phyloP scores from a whole-genome alignment of 1,140 invertebrate species.

The Hylyphantes graminicola region DNA sequence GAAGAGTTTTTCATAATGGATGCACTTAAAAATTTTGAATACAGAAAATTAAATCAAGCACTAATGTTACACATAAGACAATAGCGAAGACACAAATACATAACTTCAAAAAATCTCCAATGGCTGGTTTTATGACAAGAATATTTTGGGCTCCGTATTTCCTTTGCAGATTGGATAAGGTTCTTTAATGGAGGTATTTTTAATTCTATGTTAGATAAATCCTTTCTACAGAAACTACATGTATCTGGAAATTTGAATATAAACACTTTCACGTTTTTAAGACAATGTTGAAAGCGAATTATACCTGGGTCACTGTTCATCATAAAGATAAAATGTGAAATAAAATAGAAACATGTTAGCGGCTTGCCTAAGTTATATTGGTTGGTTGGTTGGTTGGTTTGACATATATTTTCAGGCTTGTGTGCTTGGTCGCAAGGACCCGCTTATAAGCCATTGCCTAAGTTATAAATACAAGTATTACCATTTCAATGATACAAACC shows the following conservation, averaged over 20 bases:
- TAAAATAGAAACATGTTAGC: too few species aligned
- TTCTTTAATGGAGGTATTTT: conserved; percentile 78
- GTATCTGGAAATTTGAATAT: conserved; percentile 77
- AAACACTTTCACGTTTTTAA: conserved; percentile 76
- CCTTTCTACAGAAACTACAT: conserved; percentile 77
- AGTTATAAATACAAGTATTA: too few species aligned
- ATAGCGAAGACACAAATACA: conserved; percentile 60
- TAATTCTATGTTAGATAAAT: conserved; percentile 73
- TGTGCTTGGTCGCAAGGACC: too few species aligned
- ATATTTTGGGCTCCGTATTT: conserved; percentile 77
- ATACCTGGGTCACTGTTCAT: conserved; percentile 76
- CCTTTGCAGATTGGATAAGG: conserved; percentile 83
- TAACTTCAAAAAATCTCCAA: conserved; percentile 85
- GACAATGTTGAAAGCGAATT: conserved; percentile 84
- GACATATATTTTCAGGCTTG: too few species aligned
- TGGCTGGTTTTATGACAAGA: conserved; percentile 82
- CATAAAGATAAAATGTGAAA: too few species aligned
- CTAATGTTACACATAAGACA: neutral
- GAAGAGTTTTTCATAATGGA: conserved; percentile 81
- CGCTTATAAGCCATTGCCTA: too few species aligned
- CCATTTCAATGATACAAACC: too few species aligned
- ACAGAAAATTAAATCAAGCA: neutral
- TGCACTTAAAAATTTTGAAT: conserved; percentile 66
- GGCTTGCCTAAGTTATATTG: too few species aligned
- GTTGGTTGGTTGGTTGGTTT: too few species aligned